Percentiles rank a stretch among this genome's conserved stretches.
These are phyloP conservation scores for Sinotaia quadrata DNA, from an alignment of 2,888 invertebrate species.

Conservation along the genomic window DNA sequence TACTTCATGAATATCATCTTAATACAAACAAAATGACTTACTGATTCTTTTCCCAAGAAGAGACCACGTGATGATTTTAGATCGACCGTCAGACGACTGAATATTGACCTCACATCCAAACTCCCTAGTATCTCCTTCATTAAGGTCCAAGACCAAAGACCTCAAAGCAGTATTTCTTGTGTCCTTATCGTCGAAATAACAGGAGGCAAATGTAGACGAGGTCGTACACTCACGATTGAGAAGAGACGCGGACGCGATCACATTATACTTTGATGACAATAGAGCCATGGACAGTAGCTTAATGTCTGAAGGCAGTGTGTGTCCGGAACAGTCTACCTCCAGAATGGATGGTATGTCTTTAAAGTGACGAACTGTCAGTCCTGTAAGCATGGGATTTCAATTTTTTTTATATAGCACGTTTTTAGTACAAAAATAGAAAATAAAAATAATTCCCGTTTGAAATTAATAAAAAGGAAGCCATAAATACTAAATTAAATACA, in stretches of 20 bases:
- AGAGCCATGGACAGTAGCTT: conserved; percentile 1
- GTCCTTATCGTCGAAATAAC: conserved; percentile 9
- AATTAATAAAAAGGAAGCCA: too few relatives aligned
- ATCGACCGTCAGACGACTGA: background rate
- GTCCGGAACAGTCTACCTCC: conserved; percentile 6
- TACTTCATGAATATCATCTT: too few relatives aligned
- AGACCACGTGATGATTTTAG: conserved; percentile 8
- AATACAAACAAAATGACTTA: too few relatives aligned
- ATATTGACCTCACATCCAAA: conserved; percentile 14
- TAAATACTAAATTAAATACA: too few relatives aligned
- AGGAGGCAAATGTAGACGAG: conserved; percentile 5
- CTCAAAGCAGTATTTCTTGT: background rate
- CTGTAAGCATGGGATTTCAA: too few relatives aligned
- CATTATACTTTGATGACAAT: conserved; percentile 1
- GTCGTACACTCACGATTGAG: conserved; percentile 1
- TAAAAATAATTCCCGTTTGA: too few relatives aligned
- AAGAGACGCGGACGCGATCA: conserved; percentile 1
- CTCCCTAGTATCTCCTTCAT: conserved; percentile 3
- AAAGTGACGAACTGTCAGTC: too few relatives aligned
- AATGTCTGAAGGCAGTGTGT: background rate
- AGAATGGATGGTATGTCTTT: background rate
- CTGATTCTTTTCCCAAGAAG: too few relatives aligned
- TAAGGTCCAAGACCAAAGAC: conserved; percentile 1
- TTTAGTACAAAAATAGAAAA: too few relatives aligned
- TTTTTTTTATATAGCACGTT: too few relatives aligned